Evolutionary conservation across 1,140 invertebrate species (phyloP).

Genomic region (Drosophila mayri): DNA sequence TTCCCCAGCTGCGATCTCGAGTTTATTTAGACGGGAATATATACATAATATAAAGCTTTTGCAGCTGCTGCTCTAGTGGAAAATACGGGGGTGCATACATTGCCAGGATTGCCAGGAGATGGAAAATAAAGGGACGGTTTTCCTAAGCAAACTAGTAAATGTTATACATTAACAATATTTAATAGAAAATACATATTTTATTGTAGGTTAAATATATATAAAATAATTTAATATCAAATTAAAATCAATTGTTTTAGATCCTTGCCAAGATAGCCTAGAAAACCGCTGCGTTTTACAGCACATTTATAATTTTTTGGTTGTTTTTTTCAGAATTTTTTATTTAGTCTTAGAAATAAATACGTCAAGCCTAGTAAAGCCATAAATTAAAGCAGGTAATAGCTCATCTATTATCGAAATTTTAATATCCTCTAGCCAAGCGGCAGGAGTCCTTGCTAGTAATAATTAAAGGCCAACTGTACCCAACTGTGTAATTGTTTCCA

Average conservation of each 20-base stretch:
- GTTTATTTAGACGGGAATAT: slow-evolving; percentile 46
- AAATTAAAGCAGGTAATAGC: neutral
- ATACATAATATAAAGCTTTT: slow-evolving; percentile 45
- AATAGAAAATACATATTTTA: neutral
- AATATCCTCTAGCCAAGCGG: neutral
- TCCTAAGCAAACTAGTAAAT: neutral
- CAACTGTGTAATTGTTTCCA: slow-evolving; percentile 52
- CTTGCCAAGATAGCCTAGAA: neutral
- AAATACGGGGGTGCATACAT: slow-evolving; percentile 7
- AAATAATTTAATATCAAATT: neutral
- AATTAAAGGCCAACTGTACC: slow-evolving; percentile 16
- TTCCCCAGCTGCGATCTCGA: slow-evolving; percentile 61
- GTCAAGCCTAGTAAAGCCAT: neutral
- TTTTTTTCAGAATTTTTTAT: neutral
- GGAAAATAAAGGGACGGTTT: neutral
- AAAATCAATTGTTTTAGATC: no score
- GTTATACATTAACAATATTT: neutral
- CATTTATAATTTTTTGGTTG: no score
- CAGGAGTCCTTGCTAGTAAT: no score
- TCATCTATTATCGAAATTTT: neutral
- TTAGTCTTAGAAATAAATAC: no score
- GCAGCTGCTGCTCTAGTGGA: slow-evolving; percentile 55
- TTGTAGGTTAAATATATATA: neutral
- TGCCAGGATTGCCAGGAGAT: neutral
- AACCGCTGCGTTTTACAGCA: neutral